A percentile compares a stretch with the other conserved stretches of the same genome.
These are phyloP conservation scores for Hippotragus niger DNA, from an alignment of 2,113 vertebrate species.

Conservation along the genomic window DNA sequence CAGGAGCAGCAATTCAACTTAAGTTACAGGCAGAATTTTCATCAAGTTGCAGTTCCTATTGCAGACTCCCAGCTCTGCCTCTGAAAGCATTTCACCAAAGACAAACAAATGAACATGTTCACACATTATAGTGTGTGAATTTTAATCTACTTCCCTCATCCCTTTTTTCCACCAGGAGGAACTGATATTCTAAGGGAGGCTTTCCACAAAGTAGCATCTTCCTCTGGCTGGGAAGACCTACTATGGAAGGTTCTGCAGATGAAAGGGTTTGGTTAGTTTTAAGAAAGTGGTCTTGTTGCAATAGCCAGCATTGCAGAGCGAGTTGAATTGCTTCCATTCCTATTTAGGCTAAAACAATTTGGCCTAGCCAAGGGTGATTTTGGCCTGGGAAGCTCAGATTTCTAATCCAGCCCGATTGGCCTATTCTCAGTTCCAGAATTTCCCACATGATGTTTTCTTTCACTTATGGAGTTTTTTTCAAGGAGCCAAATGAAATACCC, in stretches of 20 bases:
- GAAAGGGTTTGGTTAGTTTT: background rate
- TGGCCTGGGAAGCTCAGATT: background rate
- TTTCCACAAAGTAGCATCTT: constrained; percentile 6
- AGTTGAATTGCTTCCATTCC: background rate
- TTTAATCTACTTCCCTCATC: background rate
- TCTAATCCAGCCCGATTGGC: background rate
- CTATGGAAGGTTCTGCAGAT: background rate
- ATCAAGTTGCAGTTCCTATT: background rate
- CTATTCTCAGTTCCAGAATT: background rate
- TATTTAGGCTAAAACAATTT: background rate
- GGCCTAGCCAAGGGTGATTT: background rate
- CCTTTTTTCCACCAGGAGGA: background rate
- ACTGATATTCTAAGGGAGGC: background rate
- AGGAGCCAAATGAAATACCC: background rate
- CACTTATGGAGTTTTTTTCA: background rate
- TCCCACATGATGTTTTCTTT: background rate
- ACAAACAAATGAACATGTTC: background rate
- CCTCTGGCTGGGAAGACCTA: background rate
- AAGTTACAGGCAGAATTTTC: background rate
- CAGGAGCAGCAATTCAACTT: background rate
- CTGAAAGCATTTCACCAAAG: background rate
- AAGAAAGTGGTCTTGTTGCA: background rate
- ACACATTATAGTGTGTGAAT: background rate
- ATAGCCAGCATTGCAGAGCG: background rate
- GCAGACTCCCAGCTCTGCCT: background rate